A percentile compares a stretch with the other conserved stretches of the same genome.
phyloP scores from a whole-genome alignment of 1,140 invertebrate species.

The Limonius californicus region DNA sequence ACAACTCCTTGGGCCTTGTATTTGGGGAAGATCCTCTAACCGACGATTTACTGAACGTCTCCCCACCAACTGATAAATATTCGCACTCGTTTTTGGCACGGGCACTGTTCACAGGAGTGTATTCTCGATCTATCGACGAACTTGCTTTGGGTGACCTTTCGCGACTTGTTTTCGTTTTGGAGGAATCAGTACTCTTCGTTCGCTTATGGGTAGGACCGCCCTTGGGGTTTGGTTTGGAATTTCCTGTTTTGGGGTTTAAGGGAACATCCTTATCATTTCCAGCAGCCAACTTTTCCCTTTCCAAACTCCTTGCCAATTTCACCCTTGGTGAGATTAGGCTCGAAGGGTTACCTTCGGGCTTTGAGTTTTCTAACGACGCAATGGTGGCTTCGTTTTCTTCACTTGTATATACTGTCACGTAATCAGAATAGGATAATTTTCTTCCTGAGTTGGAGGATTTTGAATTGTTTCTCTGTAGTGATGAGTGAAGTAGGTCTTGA shows the following conservation, averaged over 20 bases:
- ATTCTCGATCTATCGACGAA: not conserved
- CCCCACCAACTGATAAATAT: not conserved
- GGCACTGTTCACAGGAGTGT: not conserved
- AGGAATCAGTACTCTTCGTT: not conserved
- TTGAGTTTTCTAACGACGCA: not conserved
- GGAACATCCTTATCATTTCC: not conserved
- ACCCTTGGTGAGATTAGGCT: too few species aligned
- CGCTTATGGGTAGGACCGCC: not conserved
- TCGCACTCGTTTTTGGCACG: not conserved
- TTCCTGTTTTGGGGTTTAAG: not conserved
- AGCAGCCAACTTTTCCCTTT: not conserved
- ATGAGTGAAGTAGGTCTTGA: not conserved
- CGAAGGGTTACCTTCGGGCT: too few species aligned
- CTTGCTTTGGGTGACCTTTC: not conserved
- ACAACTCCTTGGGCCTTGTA: not conserved
- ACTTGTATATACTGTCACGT: not conserved
- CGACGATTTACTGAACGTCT: not conserved
- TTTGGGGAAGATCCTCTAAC: not conserved
- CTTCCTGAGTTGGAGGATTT: not conserved
- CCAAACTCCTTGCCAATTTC: too few species aligned
- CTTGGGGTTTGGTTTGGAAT: not conserved
- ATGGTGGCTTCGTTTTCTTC: not conserved
- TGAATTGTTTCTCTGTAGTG: not conserved
- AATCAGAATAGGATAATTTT: not conserved
- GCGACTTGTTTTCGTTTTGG: too few species aligned